phyloP scores from a whole-genome alignment of 2,797 vertebrate genomes.

The Falco peregrinus region DNA sequence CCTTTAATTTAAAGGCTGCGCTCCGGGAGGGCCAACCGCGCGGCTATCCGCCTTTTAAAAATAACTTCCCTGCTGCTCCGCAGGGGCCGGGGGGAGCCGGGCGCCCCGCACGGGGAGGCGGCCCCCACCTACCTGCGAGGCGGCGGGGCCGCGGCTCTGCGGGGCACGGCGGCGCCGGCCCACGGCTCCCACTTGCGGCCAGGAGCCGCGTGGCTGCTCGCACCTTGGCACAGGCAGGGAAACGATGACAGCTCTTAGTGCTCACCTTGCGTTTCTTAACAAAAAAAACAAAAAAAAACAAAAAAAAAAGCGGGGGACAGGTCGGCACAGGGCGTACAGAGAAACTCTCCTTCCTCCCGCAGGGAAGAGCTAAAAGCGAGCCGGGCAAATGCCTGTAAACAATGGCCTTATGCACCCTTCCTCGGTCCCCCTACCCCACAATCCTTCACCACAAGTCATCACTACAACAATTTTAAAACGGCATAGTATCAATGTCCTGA shows the following conservation, averaged over 20 bases:
- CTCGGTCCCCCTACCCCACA: not conserved
- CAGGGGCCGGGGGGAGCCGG: no score
- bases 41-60: no score
- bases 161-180: not conserved
- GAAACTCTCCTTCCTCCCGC: not conserved
- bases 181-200: not conserved
- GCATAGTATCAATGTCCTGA: accelerated
- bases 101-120: no score
- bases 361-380: accelerated
- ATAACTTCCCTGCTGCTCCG: not conserved
- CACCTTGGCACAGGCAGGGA: not conserved
- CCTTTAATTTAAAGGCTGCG: no score
- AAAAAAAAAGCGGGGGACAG: accelerated
- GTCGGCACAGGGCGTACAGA: accelerated
- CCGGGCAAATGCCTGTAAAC: accelerated
- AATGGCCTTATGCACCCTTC: accelerated
- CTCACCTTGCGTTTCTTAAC: no score
- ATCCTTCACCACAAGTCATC: accelerated
- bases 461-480: not conserved
- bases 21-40: not conserved
- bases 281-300: no score
- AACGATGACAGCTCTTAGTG: no score
- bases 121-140: no score
- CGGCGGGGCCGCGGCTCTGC: not conserved
- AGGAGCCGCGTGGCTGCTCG: not conserved